Evolutionary conservation across 2,888 invertebrate genomes (phyloP), one percentile per base, ranked within the genome.

Genomic region (Netelia melanura): DNA sequence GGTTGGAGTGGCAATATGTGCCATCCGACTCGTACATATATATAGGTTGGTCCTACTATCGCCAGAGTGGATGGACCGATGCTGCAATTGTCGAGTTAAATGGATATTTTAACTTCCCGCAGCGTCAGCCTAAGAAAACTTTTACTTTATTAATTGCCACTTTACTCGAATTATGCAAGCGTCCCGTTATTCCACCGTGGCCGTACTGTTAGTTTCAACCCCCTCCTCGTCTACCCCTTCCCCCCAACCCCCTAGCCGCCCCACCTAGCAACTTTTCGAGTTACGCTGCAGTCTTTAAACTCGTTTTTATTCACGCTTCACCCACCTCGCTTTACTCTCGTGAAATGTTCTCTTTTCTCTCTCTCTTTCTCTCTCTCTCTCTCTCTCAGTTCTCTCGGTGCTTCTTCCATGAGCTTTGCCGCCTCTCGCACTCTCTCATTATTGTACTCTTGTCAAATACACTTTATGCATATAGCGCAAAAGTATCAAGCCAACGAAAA

Each of bases 61-160:
- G 25, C 52, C 58, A 70, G 61, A 81, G 79, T 82, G 77, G 78
- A 85, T 85, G 78, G 85, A 84, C 81, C 81, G 85, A 85, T 85
- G 70, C 78, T 78, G 81, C 85, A 81, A 85, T 85, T 85, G 85
- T 85, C 85, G 85, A 85, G 85, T 85, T 85, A 85, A 85, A 85
- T 85, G 85, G 85, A 85, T 85, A 85, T 85, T 85, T 85, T 79
- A 85, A 82, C 85, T 85, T 82, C 75, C 75, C 81, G 85, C 85
- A 78, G 81, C 85, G 85, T 85, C 85, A 85, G 85, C 85, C 81
- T 82, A 82, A 85, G 85, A 82, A 85, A 85, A 85, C 85, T 85
- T 85, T 82, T 75, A 85, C 81, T 85, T 77, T 82, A 82, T 85
- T 85, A 85, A 85, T 85, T 85, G 85, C 85, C 85, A 85, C 85